Conservation (phyloP, 2,113 vertebrate genomes). For the Pristiophorus japonicus region DNA sequence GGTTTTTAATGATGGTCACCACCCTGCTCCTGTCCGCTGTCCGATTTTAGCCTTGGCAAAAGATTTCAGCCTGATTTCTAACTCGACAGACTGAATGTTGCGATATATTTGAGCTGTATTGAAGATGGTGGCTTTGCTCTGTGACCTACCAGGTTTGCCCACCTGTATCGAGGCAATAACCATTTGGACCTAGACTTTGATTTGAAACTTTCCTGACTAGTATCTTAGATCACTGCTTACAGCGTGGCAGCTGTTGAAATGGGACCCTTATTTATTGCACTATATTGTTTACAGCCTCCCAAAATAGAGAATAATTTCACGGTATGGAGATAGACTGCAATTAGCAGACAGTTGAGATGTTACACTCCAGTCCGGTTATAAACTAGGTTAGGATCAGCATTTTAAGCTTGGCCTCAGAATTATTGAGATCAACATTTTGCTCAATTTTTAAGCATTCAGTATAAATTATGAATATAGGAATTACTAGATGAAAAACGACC, state of each 20-base stretch:
- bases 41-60: not conserved
- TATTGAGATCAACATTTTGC: not conserved
- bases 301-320: conserved; percentile 30
- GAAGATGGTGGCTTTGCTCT: not conserved
- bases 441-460: not conserved
- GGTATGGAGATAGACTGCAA: not conserved
- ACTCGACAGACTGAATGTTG: not conserved
- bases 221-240: not conserved
- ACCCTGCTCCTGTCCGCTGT: not conserved
- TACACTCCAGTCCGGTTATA: not conserved
- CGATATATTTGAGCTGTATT: not conserved
- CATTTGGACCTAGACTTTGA: not conserved
- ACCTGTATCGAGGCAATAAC: no score
- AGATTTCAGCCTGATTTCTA: not conserved
- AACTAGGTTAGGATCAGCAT: not conserved
- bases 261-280: not conserved
- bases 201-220: not conserved
- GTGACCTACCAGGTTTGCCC: not conserved
- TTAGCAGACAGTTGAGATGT: not conserved
- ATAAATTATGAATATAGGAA: not conserved
- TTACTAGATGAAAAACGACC: not conserved
- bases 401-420: no score
- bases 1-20: not conserved
- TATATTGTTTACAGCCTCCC: not conserved
- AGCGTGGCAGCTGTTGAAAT: not conserved